phyloP scores from a whole-genome alignment of 2,888 invertebrate species.

The Lampropteryx suffumata region DNA sequence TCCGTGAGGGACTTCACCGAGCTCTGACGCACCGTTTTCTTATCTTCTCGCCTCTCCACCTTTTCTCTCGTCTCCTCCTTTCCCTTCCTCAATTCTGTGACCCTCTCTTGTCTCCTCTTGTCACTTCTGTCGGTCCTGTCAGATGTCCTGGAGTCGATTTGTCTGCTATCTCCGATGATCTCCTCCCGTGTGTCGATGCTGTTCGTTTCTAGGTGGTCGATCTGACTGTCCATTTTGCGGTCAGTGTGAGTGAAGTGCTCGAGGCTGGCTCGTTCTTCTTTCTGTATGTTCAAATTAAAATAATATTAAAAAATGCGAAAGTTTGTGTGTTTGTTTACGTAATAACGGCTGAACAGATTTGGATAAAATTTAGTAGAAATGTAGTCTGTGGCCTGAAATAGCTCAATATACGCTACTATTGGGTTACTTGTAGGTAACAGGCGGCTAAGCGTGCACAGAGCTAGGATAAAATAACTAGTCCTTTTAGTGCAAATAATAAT shows the following conservation, averaged over 20 bases:
- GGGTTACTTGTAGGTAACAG: no score
- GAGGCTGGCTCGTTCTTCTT: constrained; percentile 65
- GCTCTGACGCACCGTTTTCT: constrained; percentile 84
- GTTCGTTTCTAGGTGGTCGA: constrained; percentile 35
- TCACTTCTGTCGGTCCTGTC: constrained; percentile 28
- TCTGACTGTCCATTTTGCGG: constrained; percentile 34
- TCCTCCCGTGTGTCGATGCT: constrained; percentile 38
- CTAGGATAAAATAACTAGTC: no score
- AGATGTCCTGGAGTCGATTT: constrained; percentile 28
- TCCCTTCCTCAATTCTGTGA: constrained; percentile 39
- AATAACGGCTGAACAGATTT: no score
- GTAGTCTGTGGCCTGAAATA: no score
- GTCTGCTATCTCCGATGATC: constrained; percentile 22
- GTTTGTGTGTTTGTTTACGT: no score
- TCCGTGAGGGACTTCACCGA: constrained; percentile 91
- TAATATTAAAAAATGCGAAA: no score
- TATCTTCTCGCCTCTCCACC: constrained; percentile 56
- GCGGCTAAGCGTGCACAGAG: no score
- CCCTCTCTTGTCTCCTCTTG: constrained; percentile 36
- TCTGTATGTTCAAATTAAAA: no score
- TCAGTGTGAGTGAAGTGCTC: constrained; percentile 74
- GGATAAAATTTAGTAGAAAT: no score
- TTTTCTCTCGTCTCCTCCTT: constrained; percentile 43
- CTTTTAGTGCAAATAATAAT: no score
- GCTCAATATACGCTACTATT: no score